These are phyloP conservation scores for Frieseomelitta varia DNA, from an alignment of 1,140 invertebrate genomes.

Conservation along the genomic window DNA sequence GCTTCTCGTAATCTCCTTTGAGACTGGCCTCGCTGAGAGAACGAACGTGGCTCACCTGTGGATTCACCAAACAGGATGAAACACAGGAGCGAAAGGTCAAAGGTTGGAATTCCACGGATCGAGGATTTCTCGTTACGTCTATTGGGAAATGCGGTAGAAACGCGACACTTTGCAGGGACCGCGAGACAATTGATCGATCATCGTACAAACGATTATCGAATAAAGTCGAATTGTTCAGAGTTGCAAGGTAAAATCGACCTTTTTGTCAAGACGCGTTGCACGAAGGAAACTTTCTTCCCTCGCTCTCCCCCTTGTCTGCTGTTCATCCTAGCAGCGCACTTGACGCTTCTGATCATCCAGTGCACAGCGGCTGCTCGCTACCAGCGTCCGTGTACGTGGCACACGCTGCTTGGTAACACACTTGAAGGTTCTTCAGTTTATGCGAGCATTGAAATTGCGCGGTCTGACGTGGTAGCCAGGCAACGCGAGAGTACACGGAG, in stretches of 20 bases:
- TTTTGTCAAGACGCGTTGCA: not conserved
- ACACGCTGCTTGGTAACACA: slow-evolving; percentile 46
- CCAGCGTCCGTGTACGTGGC: slow-evolving; percentile 11
- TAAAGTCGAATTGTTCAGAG: not conserved
- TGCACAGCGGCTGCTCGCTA: slow-evolving; percentile 10
- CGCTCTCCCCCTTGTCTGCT: slow-evolving; percentile 18
- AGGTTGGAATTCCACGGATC: not conserved
- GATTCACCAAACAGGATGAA: not conserved
- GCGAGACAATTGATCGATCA: not conserved
- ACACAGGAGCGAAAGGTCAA: not conserved
- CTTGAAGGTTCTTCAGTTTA: slow-evolving; percentile 60
- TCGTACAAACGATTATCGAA: not conserved
- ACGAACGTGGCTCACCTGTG: not conserved
- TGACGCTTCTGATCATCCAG: slow-evolving; percentile 52
- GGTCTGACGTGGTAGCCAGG: slow-evolving; percentile 33
- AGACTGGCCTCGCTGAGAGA: not conserved
- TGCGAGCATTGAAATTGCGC: slow-evolving; percentile 61
- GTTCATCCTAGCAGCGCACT: slow-evolving; percentile 17
- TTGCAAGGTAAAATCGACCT: not conserved
- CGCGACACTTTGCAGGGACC: too few relatives aligned
- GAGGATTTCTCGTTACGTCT: not conserved
- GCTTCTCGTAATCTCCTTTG: slow-evolving; percentile 2
- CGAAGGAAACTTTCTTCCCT: not conserved
- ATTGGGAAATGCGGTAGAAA: not conserved
- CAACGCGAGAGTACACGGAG: slow-evolving; percentile 41